Percentiles rank a stretch among this genome's conserved stretches.
phyloP scores from a whole-genome alignment of 2,113 vertebrate genomes.

The Sinocyclocheilus maitianheensis region DNA sequence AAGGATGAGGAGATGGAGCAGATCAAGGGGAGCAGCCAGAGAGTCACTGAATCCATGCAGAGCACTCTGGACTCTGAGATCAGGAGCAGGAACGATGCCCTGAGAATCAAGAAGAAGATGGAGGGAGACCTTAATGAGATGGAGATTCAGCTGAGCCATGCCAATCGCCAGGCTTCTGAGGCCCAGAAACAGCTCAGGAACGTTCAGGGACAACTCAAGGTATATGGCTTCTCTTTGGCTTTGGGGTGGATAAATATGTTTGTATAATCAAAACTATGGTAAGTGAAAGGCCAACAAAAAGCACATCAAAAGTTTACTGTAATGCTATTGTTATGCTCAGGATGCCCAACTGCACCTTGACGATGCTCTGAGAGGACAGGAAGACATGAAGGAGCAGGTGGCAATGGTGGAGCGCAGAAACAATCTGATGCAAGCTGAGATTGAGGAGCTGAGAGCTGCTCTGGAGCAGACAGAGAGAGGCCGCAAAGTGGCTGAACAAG shows the following conservation, averaged over 20 bases:
- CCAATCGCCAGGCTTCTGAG: conserved; percentile 77
- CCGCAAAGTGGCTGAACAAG: conserved; percentile 72
- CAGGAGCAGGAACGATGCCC: conserved; percentile 75
- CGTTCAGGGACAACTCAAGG: conserved; percentile 77
- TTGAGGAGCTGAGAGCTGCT: conserved; percentile 75
- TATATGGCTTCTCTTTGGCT: conserved; percentile 35
- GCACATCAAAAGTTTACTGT: neutral
- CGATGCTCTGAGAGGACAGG: conserved; percentile 79
- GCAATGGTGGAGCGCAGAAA: conserved; percentile 80
- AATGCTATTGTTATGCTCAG: conserved; percentile 60
- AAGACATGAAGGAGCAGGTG: conserved; percentile 79
- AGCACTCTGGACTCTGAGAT: conserved; percentile 74
- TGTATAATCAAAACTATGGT: neutral
- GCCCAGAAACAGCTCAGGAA: conserved; percentile 82
- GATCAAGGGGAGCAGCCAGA: conserved; percentile 77
- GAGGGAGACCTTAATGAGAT: conserved; percentile 79
- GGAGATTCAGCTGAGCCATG: conserved; percentile 78
- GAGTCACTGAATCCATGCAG: conserved; percentile 74
- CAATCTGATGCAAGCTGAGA: conserved; percentile 74
- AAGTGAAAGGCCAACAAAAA: neutral
- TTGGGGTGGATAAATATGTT: neutral
- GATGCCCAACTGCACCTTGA: conserved; percentile 88
- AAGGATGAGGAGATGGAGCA: conserved; percentile 79
- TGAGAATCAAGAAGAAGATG: conserved; percentile 81
- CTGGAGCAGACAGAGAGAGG: conserved; percentile 79